phyloP scores from a whole-genome alignment of 1,140 invertebrate genomes.

The Chironomus tepperi region DNA sequence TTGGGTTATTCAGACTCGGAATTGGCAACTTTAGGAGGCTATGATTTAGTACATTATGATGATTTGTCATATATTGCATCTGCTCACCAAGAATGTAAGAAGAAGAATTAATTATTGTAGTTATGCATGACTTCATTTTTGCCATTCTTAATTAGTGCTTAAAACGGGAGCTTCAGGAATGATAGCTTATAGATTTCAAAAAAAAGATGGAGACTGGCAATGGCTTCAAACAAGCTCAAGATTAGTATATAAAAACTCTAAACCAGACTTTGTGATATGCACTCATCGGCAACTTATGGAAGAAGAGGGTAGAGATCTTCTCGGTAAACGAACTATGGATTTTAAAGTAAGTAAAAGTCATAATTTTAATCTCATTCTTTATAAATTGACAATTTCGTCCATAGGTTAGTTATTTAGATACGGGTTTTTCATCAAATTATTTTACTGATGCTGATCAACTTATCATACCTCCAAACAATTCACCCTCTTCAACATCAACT shows the following conservation, averaged over 20 bases:
- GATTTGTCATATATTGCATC: conserved; percentile 96
- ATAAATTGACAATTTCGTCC: no score
- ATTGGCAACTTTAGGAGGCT: conserved; percentile 84
- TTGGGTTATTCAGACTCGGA: conserved; percentile 90
- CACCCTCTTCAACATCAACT: conserved; percentile 29
- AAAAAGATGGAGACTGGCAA: conserved; percentile 90
- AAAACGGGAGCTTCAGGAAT: conserved; percentile 97
- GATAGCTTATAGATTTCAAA: conserved; percentile 94
- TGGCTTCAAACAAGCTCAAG: conserved; percentile 95
- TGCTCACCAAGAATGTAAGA: conserved; percentile 97
- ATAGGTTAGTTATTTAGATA: conserved; percentile 75
- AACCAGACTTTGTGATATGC: conserved; percentile 97
- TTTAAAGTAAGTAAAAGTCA: conserved; percentile 67
- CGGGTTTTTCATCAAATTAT: conserved; percentile 80
- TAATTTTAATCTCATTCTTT: no score
- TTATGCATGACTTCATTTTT: no score
- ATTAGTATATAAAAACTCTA: conserved; percentile 97
- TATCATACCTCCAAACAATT: conserved; percentile 48
- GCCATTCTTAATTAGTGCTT: conserved; percentile 78
- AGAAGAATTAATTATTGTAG: no score
- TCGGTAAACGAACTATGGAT: conserved; percentile 96
- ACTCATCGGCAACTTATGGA: conserved; percentile 97
- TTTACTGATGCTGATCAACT: conserved; percentile 78
- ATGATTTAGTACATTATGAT: conserved; percentile 95
- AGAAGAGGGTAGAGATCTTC: conserved; percentile 91